Evolutionary conservation across 2,113 vertebrate species (phyloP).

Genomic region (human): GRCh38 chr4:76492001-76492500

Average conservation of each 20-base stretch:
- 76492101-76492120: not conserved
- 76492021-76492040: not conserved
- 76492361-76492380: constrained; percentile 29
- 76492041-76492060: not conserved
- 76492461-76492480: not conserved
- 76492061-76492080: not conserved
- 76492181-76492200: not conserved
- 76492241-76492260: not conserved
- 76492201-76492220: constrained; percentile 20
- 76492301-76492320: constrained; percentile 1
- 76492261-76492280: not conserved
- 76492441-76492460: not conserved
- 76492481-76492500: constrained; percentile 13
- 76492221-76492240: not conserved
- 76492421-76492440: not conserved
- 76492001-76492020: not conserved
- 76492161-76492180: not conserved
- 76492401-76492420: not conserved
- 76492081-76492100: not conserved
- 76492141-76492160: not conserved
- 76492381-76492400: constrained; percentile 35
- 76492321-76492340: not conserved
- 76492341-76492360: not conserved
- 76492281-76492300: not conserved
- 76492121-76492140: not conserved